Conservation (phyloP, 2,888 invertebrate species). For the Lepas anatifera region DNA sequence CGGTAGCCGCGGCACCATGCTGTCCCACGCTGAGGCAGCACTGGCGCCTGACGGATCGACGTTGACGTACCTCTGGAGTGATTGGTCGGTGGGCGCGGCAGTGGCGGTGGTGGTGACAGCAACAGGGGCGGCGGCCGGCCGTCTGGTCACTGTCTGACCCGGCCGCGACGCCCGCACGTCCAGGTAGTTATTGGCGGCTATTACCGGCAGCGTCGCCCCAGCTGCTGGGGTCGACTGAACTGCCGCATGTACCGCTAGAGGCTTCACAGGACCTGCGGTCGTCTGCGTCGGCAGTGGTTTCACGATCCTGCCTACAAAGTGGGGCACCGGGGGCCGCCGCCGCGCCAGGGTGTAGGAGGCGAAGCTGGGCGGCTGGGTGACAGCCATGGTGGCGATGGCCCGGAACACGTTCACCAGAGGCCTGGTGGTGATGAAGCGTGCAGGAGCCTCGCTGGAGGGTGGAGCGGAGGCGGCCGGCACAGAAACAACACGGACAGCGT, state of each 20-base stretch:
- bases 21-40: no score
- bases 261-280: not conserved
- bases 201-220: slow-evolving; percentile 31
- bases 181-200: slow-evolving; percentile 48
- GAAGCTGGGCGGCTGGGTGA: slow-evolving; percentile 11
- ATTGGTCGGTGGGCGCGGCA: no score
- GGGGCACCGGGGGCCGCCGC: not conserved
- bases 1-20: not conserved
- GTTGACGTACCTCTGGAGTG: slow-evolving; percentile 35
- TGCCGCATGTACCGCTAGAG: no score
- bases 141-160: no score
- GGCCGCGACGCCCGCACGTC: slow-evolving; percentile 45
- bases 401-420: slow-evolving; percentile 63
- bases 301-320: not conserved
- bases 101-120: no score
- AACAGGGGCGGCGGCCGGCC: no score
- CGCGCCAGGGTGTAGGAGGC: not conserved
- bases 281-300: not conserved
- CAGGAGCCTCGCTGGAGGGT: slow-evolving; percentile 51
- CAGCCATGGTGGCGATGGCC: slow-evolving; percentile 45
- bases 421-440: slow-evolving; percentile 60
- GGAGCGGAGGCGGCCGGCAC: slow-evolving; percentile 44
- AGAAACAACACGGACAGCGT: slow-evolving; percentile 7
- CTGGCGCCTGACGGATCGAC: no score
- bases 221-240: not conserved